Evolutionary conservation across 2,113 vertebrate genomes (phyloP).

Genomic region (Menidia beryllina): DNA sequence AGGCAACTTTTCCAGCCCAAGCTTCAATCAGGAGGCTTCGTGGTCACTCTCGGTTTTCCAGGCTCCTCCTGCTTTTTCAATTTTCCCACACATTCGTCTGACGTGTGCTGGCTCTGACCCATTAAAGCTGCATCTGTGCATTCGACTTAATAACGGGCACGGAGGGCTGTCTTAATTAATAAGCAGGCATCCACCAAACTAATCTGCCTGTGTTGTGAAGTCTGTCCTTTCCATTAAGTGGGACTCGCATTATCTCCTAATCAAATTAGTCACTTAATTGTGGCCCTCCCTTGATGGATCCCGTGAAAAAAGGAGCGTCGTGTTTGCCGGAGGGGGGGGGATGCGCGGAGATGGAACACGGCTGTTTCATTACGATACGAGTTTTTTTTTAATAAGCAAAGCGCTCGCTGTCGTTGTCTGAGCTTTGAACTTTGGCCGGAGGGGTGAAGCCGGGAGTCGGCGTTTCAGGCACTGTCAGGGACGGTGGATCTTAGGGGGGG

Average conservation of each 20-base stretch:
- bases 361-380: constrained; percentile 75
- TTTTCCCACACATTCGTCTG: constrained; percentile 32
- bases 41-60: constrained; percentile 20
- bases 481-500: no score
- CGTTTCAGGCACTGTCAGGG: constrained; percentile 54
- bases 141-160: constrained; percentile 62
- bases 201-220: constrained; percentile 78
- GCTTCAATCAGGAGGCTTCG: constrained; percentile 17
- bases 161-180: constrained; percentile 79
- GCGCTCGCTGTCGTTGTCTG: constrained; percentile 56
- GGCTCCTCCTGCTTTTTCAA: background rate
- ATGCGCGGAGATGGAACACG: constrained; percentile 56
- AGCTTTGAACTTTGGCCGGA: constrained; percentile 68
- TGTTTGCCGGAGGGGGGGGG: constrained; percentile 65
- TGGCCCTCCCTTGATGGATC: constrained; percentile 75
- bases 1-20: background rate
- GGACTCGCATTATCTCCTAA: constrained; percentile 80
- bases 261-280: constrained; percentile 83
- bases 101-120: constrained; percentile 43
- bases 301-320: constrained; percentile 54
- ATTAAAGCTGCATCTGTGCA: constrained; percentile 66
- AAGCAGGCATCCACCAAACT: constrained; percentile 76
- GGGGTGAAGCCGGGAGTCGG: constrained; percentile 66
- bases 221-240: constrained; percentile 82
- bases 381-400: constrained; percentile 76